Percentiles rank a stretch among this genome's conserved stretches.
Conservation (phyloP, 2,888 invertebrate species). For the Thalpophila matura region DNA sequence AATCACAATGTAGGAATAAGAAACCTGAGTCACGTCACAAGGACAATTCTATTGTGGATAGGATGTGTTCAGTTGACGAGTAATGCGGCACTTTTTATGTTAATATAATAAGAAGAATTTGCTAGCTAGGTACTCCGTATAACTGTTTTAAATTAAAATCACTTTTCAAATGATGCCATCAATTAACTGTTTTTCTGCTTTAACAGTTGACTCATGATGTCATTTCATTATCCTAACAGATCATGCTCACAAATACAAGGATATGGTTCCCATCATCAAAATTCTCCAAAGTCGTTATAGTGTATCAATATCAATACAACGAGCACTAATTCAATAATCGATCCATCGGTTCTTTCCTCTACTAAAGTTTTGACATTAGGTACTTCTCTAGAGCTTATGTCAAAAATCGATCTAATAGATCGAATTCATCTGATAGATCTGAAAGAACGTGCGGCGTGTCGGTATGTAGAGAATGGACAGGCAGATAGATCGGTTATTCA, state of each 20-base stretch:
- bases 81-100: conserved; percentile 59
- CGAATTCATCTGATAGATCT: no score
- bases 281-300: not conserved
- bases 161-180: conserved; percentile 23
- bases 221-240: not conserved
- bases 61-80: conserved; percentile 69
- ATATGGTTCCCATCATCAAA: not conserved
- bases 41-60: conserved; percentile 72
- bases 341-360: no score
- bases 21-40: conserved; percentile 67
- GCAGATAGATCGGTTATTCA: no score
- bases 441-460: no score
- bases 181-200: conserved; percentile 1
- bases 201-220: conserved; percentile 22
- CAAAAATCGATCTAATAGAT: no score
- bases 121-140: conserved; percentile 11
- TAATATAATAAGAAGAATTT: conserved; percentile 48
- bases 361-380: no score
- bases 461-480: no score
- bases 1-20: conserved; percentile 54
- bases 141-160: conserved; percentile 32
- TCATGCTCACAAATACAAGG: not conserved
- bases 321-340: no score
- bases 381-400: no score
- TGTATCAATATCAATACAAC: not conserved